Evolutionary conservation across 2,888 invertebrate genomes (phyloP).

Genomic region (Cheilosia soror): DNA sequence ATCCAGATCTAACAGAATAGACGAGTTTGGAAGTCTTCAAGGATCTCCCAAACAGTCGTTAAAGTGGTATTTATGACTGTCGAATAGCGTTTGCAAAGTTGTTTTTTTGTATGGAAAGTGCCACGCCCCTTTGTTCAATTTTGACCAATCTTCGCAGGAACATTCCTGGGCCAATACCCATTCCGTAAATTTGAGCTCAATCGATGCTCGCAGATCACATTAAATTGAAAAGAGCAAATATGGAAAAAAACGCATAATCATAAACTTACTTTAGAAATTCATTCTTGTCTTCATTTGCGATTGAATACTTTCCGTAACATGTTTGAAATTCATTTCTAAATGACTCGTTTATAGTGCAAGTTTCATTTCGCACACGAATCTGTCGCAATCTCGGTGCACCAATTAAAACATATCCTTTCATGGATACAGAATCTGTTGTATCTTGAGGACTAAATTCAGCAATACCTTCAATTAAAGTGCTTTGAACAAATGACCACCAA

Average conservation of each 20-base stretch:
- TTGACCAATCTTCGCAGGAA: no score
- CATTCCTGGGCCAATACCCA: no score
- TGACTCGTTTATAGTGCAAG: slow-evolving; percentile 87
- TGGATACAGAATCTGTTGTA: neutral
- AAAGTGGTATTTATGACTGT: no score
- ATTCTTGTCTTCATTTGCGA: slow-evolving; percentile 84
- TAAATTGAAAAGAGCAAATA: neutral
- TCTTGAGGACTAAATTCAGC: neutral
- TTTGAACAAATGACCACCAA: slow-evolving; percentile 73
- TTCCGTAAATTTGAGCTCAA: no score
- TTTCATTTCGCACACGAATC: slow-evolving; percentile 86
- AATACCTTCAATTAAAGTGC: slow-evolving; percentile 60
- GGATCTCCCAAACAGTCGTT: no score
- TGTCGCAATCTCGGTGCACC: slow-evolving; percentile 86
- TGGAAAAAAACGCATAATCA: neutral
- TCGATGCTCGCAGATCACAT: neutral
- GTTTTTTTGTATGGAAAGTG: no score
- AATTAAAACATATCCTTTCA: slow-evolving; percentile 85
- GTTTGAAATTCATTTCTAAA: slow-evolving; percentile 86
- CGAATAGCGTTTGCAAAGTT: no score
- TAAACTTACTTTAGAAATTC: slow-evolving; percentile 44
- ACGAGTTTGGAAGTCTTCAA: no score
- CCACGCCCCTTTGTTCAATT: no score
- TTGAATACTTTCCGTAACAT: slow-evolving; percentile 86
- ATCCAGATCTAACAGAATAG: no score